Conservation (phyloP, 2,113 vertebrate genomes). For the Lonchura striata region DNA sequence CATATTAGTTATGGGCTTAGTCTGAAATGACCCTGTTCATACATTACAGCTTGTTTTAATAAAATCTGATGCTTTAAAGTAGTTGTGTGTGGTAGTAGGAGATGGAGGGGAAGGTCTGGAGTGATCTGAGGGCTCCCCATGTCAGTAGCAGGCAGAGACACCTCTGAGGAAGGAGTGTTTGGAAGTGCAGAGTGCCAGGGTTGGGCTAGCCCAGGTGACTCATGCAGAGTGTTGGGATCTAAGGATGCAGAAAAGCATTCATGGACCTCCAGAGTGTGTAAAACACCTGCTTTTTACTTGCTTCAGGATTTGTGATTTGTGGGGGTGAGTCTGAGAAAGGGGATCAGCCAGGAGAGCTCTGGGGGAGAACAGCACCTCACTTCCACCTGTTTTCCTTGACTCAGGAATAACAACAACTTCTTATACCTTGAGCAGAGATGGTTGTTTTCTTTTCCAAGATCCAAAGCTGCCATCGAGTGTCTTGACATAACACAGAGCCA, state of each 20-base stretch:
- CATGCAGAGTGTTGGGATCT: not conserved
- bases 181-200: not conserved
- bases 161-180: not conserved
- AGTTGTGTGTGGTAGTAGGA: not conserved
- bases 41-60: not conserved
- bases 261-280: not conserved
- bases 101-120: not conserved
- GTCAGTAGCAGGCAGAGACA: not conserved
- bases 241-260: not conserved
- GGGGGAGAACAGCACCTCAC: not conserved
- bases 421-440: slow-evolving; percentile 25
- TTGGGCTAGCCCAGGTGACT: not conserved
- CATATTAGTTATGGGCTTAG: not conserved
- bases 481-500: slow-evolving; percentile 36
- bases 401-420: not conserved
- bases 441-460: not conserved
- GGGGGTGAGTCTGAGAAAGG: not conserved
- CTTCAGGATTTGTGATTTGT: not conserved
- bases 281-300: not conserved
- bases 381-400: not conserved
- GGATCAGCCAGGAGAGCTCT: not conserved
- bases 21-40: not conserved
- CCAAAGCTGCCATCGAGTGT: slow-evolving; percentile 39
- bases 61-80: not conserved
- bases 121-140: not conserved